A percentile compares a stretch with the other conserved stretches of the same genome.
Evolutionary conservation across 2,113 vertebrate species (phyloP).

Genomic region (Hemichromis elongatus): DNA sequence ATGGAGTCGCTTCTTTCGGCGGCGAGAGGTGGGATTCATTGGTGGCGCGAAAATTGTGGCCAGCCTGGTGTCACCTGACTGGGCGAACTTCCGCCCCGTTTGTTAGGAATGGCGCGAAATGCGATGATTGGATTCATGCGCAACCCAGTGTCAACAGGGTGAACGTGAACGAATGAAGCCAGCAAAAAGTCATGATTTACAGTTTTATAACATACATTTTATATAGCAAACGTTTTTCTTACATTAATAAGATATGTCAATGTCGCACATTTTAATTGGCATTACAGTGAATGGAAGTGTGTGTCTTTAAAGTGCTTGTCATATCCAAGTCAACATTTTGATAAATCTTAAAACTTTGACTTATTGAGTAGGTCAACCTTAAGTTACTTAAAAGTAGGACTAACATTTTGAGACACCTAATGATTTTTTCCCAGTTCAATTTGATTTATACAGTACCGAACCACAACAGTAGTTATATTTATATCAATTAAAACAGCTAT

Average conservation of each 20-base stretch:
- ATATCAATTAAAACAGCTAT: neutral
- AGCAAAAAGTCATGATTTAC: neutral
- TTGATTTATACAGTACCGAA: neutral
- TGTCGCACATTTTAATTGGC: neutral
- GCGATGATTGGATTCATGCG: neutral
- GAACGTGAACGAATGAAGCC: neutral
- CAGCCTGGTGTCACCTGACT: conserved; percentile 40
- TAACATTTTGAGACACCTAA: neutral
- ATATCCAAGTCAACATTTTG: neutral
- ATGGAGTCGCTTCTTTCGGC: conserved; percentile 28
- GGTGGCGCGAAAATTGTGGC: conserved; percentile 67
- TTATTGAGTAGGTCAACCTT: neutral
- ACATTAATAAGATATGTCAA: too few relatives aligned
- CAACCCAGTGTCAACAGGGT: neutral
- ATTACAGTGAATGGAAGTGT: neutral
- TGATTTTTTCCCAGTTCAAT: neutral
- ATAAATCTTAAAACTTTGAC: neutral
- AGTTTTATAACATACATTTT: neutral
- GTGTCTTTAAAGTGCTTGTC: neutral
- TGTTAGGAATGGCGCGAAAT: conserved; percentile 68
- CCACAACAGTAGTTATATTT: neutral
- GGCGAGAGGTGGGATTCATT: neutral
- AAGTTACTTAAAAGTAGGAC: neutral
- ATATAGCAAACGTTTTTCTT: neutral
- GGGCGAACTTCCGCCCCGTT: conserved; percentile 22